Base-by-base conservation (phyloP, 1,140 invertebrate species). In the Drosophila ananassae region DNA sequence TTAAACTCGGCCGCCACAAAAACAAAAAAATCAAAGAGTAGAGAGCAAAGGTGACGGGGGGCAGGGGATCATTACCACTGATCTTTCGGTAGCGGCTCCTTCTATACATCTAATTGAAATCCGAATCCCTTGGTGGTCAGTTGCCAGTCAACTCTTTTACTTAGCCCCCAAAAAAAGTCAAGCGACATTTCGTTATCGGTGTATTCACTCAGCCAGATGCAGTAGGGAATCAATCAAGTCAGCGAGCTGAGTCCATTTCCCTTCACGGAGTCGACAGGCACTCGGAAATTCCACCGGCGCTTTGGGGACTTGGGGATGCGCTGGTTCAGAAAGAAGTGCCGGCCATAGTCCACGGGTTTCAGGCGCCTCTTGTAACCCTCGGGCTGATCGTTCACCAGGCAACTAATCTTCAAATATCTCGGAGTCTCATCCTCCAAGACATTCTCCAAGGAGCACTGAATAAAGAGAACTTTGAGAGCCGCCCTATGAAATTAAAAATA, bases 101-200 rank as follows among this genome's bases (percentile, higher is more conserved):
- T 69, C 66, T 69, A 50, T 48, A 41, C 71, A 52, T 75, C 79
- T 85, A 85, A 85, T 85, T 85, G 82, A 89, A 89, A 58, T 77
- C 77, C 63, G 17, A 74, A 67, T 53, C 71, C 41, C 41, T 44
- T 44, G 82, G 82, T 82, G 82, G 82, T 56, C 66, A 8, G 50
- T 25, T 25, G 24, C 50, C 13, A 25, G 12, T 52, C 51, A 68
- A 7, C 24, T 37, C 28, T 55, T 28, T 66, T 13, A 47, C 41
- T 47, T 21, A 47, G 44, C 34, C 34, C 10, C 12, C 10, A 10
- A 47, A 47, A 24, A 44, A 44, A 44, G 7, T 6, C 7, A 21
- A 10, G 10, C 9, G 44, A 85, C 82, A 82, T 75, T 78, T 17
- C 66, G 17, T 85, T 85, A 85, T 85, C 82, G 56, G 37, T n/a